Conservation (phyloP, 2,888 invertebrate species). For the Maniola hyperantus region DNA sequence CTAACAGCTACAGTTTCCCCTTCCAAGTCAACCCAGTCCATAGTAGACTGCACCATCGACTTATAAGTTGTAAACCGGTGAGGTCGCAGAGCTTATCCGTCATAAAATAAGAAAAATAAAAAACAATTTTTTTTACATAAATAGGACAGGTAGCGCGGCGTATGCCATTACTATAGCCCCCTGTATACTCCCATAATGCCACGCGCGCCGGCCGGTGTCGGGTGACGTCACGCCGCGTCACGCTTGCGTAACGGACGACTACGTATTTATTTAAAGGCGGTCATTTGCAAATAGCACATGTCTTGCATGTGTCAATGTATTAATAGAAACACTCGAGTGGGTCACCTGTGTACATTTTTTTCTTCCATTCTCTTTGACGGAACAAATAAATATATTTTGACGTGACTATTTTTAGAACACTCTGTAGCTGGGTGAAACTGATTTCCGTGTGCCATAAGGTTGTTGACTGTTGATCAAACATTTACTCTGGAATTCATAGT, state of each 20-base stretch:
- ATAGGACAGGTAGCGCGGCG: too few species aligned
- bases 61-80: too few species aligned
- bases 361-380: constrained; percentile 10
- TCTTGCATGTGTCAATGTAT: constrained; percentile 67
- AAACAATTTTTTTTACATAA: too few species aligned
- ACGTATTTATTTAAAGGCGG: constrained; percentile 55
- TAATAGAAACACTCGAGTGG: constrained; percentile 61
- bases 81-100: too few species aligned
- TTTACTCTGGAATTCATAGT: too few species aligned
- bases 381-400: constrained; percentile 13
- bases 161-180: background rate
- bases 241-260: constrained; percentile 61
- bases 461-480: background rate
- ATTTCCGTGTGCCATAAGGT: background rate
- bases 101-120: too few species aligned
- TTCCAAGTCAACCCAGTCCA: too few species aligned
- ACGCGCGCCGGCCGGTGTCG: constrained; percentile 40
- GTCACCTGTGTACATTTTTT: constrained; percentile 57
- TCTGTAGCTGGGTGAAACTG: constrained; percentile 8
- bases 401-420: constrained; percentile 17
- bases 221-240: constrained; percentile 70
- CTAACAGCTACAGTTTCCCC: too few species aligned
- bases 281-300: constrained; percentile 70
- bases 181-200: constrained; percentile 38
- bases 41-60: too few species aligned